Conservation (phyloP, 23 tunicate genomes). For the Ciona savignyi region DNA sequence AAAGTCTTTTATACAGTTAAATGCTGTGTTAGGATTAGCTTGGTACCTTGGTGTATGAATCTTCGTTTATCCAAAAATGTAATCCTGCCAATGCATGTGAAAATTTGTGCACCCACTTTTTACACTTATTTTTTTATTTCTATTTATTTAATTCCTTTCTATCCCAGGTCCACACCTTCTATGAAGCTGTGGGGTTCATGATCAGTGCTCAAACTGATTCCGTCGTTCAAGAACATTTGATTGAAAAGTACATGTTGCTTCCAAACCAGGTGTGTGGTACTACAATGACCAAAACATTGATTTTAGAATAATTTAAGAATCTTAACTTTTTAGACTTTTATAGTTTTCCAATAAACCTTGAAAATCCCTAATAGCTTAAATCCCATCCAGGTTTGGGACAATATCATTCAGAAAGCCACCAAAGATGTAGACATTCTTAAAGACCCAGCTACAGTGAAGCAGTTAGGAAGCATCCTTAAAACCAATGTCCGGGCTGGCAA, state of each 20-base stretch:
- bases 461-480: constrained; percentile 86
- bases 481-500: constrained; percentile 97
- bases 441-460: constrained; percentile 91
- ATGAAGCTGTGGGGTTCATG: constrained; percentile 99
- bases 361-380: too few species aligned
- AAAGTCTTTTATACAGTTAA: too few species aligned
- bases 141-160: background rate
- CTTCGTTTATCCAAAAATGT: too few species aligned
- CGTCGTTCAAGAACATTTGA: constrained; percentile 91
- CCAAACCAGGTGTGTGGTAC: constrained; percentile 99
- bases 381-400: constrained; percentile 74
- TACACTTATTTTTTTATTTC: background rate
- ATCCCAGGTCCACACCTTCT: constrained; percentile 91
- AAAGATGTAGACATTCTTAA: constrained; percentile 82
- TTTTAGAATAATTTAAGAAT: too few species aligned
- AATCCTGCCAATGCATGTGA: too few species aligned
- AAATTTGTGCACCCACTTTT: background rate
- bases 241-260: constrained; percentile 96
- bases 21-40: too few species aligned
- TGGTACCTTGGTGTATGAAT: too few species aligned
- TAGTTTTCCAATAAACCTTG: too few species aligned
- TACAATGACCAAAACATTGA: too few species aligned
- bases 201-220: constrained; percentile 88
- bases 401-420: constrained; percentile 91
- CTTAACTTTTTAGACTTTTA: too few species aligned